phyloP scores from a whole-genome alignment of 2,888 invertebrate genomes.

The Parnassius apollo region DNA sequence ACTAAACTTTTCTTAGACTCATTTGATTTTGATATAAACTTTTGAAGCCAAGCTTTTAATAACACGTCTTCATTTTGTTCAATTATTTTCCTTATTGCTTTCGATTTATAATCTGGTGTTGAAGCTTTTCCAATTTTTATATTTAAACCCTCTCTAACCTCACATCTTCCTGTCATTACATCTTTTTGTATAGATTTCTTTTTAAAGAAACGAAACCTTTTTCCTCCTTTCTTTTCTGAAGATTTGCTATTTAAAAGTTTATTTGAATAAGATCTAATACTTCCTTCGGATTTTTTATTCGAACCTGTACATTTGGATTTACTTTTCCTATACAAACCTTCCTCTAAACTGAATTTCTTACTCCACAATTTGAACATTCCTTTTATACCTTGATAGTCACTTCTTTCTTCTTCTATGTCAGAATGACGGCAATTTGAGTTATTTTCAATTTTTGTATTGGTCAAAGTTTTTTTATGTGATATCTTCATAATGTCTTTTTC shows the following conservation, averaged over 20 bases:
- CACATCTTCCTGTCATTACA: constrained; percentile 60
- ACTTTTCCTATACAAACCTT: constrained; percentile 36
- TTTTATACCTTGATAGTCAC: constrained; percentile 52
- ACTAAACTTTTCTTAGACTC: constrained; percentile 57
- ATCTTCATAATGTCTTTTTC: constrained; percentile 22
- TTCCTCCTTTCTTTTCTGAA: constrained; percentile 44
- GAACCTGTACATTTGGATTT: constrained; percentile 36
- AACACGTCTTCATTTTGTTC: constrained; percentile 42
- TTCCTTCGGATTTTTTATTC: constrained; percentile 30
- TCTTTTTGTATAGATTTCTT: constrained; percentile 54
- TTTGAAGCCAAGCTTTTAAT: constrained; percentile 54
- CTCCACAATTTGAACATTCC: constrained; percentile 69
- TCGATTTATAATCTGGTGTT: constrained; percentile 1
- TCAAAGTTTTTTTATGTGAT: constrained; percentile 31
- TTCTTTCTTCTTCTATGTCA: constrained; percentile 42
- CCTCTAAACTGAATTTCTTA: constrained; percentile 60
- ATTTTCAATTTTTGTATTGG: constrained; percentile 23
- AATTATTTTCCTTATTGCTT: constrained; percentile 27
- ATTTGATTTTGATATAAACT: constrained; percentile 46
- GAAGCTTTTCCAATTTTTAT: constrained; percentile 43
- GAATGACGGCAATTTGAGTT: constrained; percentile 10
- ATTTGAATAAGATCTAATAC: constrained; percentile 31
- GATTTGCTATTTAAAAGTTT: constrained; percentile 25
- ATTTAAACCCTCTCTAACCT: constrained; percentile 55
- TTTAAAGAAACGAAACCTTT: constrained; percentile 61